Percentiles rank a stretch among this genome's conserved stretches.
phyloP scores from a whole-genome alignment of 2,113 vertebrate genomes.

The Butorides virescens region DNA sequence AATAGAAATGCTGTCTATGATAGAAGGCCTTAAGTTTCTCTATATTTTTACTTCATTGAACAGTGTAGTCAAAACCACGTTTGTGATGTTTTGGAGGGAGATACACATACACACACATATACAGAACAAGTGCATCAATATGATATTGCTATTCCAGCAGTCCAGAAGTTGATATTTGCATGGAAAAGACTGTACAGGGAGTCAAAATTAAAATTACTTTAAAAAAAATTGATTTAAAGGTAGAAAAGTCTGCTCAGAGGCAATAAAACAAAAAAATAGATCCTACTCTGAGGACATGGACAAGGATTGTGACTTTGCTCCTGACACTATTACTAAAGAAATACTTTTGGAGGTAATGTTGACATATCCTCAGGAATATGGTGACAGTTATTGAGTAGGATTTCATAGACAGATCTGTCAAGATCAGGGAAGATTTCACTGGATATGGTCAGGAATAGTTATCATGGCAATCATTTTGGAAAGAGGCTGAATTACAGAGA shows the following conservation, averaged over 20 bases:
- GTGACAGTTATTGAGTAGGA: neutral
- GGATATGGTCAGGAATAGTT: neutral
- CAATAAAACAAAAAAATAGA: neutral
- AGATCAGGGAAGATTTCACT: neutral
- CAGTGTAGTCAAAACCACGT: neutral
- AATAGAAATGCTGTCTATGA: neutral
- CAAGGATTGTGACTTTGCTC: neutral
- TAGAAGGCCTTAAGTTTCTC: neutral
- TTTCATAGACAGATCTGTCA: neutral
- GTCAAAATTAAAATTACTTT: neutral
- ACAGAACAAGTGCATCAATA: neutral
- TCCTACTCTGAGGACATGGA: neutral
- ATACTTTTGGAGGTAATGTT: rapidly evolving
- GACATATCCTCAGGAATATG: neutral
- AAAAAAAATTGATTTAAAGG: neutral
- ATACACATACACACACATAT: neutral
- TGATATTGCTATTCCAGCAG: neutral
- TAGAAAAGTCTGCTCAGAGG: neutral
- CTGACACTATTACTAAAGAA: neutral
- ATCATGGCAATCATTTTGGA: neutral
- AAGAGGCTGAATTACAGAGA: neutral
- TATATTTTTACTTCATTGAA: neutral
- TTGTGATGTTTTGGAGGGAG: neutral
- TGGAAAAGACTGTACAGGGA: neutral
- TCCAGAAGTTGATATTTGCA: neutral